These are phyloP conservation scores for Cetonia aurata DNA, from an alignment of 2,888 invertebrate species.

Conservation along the genomic window DNA sequence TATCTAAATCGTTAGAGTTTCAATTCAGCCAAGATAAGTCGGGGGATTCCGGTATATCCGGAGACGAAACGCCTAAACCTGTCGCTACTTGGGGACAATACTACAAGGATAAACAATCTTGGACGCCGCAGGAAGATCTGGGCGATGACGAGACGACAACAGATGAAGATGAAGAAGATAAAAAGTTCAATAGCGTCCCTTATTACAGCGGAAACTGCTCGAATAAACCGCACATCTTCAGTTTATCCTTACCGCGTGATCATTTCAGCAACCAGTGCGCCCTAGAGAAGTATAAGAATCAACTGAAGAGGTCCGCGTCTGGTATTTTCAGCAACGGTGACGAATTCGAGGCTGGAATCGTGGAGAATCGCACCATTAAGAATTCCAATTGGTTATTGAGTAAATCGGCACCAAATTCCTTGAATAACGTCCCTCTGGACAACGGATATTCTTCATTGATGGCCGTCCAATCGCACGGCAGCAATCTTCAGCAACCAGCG, in stretches of 20 bases:
- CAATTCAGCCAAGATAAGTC: constrained; percentile 77
- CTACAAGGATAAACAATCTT: constrained; percentile 63
- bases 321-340: constrained; percentile 66
- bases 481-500: constrained; percentile 44
- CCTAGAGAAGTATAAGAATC: constrained; percentile 58
- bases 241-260: constrained; percentile 81
- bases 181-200: constrained; percentile 41
- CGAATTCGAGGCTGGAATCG: constrained; percentile 49
- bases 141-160: constrained; percentile 68
- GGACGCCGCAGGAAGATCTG: constrained; percentile 92
- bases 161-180: constrained; percentile 50
- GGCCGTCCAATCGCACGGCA: constrained; percentile 53
- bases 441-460: constrained; percentile 51
- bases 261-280: constrained; percentile 65
- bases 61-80: constrained; percentile 69
- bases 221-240: constrained; percentile 75
- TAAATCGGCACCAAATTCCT: constrained; percentile 82
- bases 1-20: constrained; percentile 67
- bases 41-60: constrained; percentile 87
- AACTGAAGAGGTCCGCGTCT: constrained; percentile 77
- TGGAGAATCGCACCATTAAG: constrained; percentile 54
- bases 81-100: constrained; percentile 25
- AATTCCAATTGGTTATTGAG: constrained; percentile 83
- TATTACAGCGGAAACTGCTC: constrained; percentile 28
- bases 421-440: constrained; percentile 72